Evolutionary conservation across 2,888 invertebrate genomes (phyloP).

Genomic region (Orchestes rusci): DNA sequence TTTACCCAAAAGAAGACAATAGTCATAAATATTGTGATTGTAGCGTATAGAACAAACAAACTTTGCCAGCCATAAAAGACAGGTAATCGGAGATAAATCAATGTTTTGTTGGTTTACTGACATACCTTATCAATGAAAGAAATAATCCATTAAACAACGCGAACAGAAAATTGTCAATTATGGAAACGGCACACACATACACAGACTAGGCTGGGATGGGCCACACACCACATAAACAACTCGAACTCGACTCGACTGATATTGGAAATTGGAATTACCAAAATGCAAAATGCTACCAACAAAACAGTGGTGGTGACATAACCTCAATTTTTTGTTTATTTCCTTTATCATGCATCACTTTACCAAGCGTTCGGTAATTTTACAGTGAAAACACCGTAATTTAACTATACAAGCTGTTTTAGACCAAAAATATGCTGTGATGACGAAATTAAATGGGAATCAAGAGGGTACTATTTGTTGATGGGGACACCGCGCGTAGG

Average conservation of each 20-base stretch:
- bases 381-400: too few relatives aligned
- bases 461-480: not conserved
- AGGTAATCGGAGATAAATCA: too few relatives aligned
- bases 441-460: not conserved
- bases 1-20: too few relatives aligned
- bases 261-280: not conserved
- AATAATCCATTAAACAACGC: conserved; percentile 41
- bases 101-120: conserved; percentile 4
- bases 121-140: conserved; percentile 41
- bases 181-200: conserved; percentile 45
- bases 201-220: conserved; percentile 46
- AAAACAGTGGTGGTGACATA: not conserved
- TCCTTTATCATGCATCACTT: not conserved
- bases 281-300: too few relatives aligned
- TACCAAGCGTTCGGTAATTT: too few relatives aligned
- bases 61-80: too few relatives aligned
- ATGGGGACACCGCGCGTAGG: not conserved
- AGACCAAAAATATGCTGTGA: not conserved
- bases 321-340: not conserved
- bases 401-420: too few relatives aligned
- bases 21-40: too few relatives aligned
- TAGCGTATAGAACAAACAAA: too few relatives aligned
- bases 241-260: conserved; percentile 16
- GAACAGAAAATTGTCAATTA: conserved; percentile 29
- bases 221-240: conserved; percentile 44